Evolutionary conservation across 2,113 vertebrate genomes (phyloP), one percentile per base, ranked within the genome.

Genomic region (Smithornis capensis): DNA sequence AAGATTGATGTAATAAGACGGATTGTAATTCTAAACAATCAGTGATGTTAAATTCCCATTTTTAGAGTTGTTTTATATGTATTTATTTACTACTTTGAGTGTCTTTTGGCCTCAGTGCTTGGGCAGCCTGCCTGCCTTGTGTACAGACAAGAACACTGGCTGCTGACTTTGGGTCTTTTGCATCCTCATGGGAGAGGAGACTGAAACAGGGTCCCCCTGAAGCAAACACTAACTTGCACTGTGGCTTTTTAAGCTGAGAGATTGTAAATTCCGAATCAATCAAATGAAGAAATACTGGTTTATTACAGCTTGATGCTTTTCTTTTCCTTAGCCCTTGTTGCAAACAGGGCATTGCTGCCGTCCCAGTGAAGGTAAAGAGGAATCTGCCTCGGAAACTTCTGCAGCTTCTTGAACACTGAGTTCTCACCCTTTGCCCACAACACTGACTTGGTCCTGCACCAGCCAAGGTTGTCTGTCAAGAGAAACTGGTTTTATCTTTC

Each of bases 41-140:
- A 69, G 12, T 68, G 87, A 87, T 94, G 85, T 91, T 94, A 62
- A 57, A 47, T 90, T 88, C 40, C 74, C 13, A n/a, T 44, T 92
- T 95, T 92, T 88, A 94, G 69, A 53, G 44, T 87, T 93, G 75
- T 85, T 91, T 93, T 94, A 80, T 70, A 59, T 85, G 50, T 97
- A 95, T 97, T 96, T 97, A 97, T 97, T 96, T 81, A 73, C 45
- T 74, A 4, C 40, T 93, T 85, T 44, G 84, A 83, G 90, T 90
- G 75, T 94, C 78, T 88, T 83, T 59, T 88, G 68, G 68, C 63
- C 87, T 88, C 52, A 64, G 87, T 88, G 92, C 59, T 87, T 44
- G 70, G 80, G 77, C 77, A 87, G 76, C 83, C 56, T 83, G 56
- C 79, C 75, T 78, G 27, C 52, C 63, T 75, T 76, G 64, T 78